Evolutionary conservation across 35 echinoderm and acorn worm species (phyloP), one percentile per base, ranked within the genome.

Genomic region (Lytechinus pictus): DNA sequence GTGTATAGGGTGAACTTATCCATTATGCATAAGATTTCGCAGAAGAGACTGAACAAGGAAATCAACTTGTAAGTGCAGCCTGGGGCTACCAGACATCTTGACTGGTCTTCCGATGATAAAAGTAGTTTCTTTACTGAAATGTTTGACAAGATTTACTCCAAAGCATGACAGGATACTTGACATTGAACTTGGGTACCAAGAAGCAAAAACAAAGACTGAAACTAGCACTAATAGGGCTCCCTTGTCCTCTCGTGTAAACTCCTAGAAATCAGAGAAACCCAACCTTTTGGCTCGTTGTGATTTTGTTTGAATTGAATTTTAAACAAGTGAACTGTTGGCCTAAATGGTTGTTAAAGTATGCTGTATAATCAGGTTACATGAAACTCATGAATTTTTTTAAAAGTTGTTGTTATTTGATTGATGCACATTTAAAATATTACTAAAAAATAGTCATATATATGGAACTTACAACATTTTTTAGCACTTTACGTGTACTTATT

Each of bases 41-140:
- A 21, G 44, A 88, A 21, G 44, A 88, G 27, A 90, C 88, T 52
- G 29, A 21, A 90, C 29, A 54, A 90, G 52, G 29, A 90, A 90
- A 90, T 12, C 88, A 52, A 90, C 52, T 90, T 90, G 33, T 54
- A 90, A 90, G 88, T 90, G 52, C 16, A 21, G 52, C 88, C 88
- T 5, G 29, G 16, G 88, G 88, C 88, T 90, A 90, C 88, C 88
- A 90, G 88, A 90, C 88, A 90, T 21, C 27, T 44, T 90, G 88
- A 52, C 88, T 90, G 52, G 88, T 79, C 19, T 79, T 79, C 14
- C 8, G 66, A 79, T 24, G 66, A 79, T 79, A 79, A 79, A 79
- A 3, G 66, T 79, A 21, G 7, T 79, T 79, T n/a, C 66, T 24
- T 58, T 10, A 6, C 66, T 79, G 10, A 79, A 79, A 79, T 79